Evolutionary conservation across 2,113 vertebrate species (phyloP).

Genomic region (Struthidea cinerea): DNA sequence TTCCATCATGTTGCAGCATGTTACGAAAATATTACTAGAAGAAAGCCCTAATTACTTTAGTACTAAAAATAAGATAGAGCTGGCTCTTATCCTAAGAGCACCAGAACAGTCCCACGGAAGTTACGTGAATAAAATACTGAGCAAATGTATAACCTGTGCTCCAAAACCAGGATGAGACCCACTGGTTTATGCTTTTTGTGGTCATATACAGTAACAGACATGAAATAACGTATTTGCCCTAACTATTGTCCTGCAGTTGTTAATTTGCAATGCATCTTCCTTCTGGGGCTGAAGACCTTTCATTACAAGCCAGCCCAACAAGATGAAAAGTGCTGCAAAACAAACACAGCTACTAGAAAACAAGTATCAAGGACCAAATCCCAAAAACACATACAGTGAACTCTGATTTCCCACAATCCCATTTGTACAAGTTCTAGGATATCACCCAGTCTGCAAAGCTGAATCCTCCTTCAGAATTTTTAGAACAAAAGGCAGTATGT

Average conservation of each 20-base stretch:
- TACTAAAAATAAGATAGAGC: conserved; percentile 11
- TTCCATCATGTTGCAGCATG: background rate
- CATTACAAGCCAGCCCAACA: background rate
- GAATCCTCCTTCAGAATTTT: background rate
- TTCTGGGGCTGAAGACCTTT: background rate
- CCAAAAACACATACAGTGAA: background rate
- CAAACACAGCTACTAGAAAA: background rate
- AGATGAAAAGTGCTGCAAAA: background rate
- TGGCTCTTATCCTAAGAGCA: background rate
- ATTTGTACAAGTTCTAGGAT: background rate
- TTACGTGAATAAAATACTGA: background rate
- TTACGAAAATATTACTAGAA: conserved; percentile 8
- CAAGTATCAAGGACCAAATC: background rate
- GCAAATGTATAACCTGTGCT: background rate
- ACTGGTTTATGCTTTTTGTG: background rate
- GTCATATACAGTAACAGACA: background rate
- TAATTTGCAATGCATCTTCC: background rate
- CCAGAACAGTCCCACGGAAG: background rate
- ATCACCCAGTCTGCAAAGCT: background rate
- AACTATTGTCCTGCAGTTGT: background rate
- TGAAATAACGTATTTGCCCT: background rate
- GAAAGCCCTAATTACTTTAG: background rate
- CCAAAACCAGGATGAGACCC: background rate
- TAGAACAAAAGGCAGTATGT: background rate
- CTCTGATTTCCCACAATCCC: background rate